These are phyloP conservation scores for Danionella cerebrum DNA, from an alignment of 2,113 vertebrate genomes.

Conservation along the genomic window DNA sequence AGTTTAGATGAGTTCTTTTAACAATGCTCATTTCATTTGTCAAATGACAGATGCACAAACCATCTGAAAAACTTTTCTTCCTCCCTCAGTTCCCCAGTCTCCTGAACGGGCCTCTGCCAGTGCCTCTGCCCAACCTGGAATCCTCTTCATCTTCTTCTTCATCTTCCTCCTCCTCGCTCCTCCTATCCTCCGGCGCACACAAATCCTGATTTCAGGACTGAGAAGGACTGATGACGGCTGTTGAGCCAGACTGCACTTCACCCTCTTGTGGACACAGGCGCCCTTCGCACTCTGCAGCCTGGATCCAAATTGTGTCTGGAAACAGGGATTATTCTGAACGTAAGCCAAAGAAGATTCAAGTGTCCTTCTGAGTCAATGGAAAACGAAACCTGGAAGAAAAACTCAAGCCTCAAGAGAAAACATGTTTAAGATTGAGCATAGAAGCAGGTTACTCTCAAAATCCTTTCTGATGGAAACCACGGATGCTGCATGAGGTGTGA, in stretches of 20 bases:
- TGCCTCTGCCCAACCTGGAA: slow-evolving; percentile 78
- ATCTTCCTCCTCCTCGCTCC: slow-evolving; percentile 50
- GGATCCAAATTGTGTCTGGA: not conserved
- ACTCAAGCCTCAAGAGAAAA: not conserved
- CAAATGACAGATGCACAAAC: not conserved
- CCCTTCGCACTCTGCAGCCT: not conserved
- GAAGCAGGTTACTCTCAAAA: not conserved
- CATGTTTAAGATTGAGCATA: not conserved
- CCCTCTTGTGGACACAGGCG: slow-evolving; percentile 23
- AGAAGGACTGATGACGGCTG: not conserved
- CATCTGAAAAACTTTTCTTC: not conserved
- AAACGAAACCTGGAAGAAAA: not conserved
- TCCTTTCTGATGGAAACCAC: not conserved
- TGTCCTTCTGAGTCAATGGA: slow-evolving; percentile 18
- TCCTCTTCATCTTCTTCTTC: slow-evolving; percentile 57
- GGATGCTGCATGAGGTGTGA: not conserved
- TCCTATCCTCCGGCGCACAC: slow-evolving; percentile 78
- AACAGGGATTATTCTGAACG: not conserved
- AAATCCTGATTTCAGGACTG: slow-evolving; percentile 76
- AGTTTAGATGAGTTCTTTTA: too few relatives aligned
- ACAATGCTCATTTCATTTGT: too few relatives aligned
- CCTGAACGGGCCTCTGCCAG: slow-evolving; percentile 79
- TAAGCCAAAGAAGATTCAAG: slow-evolving; percentile 32
- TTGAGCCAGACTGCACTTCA: slow-evolving; percentile 38
- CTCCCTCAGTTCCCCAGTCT: slow-evolving; percentile 81